Base-by-base conservation (phyloP, 1,140 invertebrate genomes). In the Bicyclus anynana region DNA sequence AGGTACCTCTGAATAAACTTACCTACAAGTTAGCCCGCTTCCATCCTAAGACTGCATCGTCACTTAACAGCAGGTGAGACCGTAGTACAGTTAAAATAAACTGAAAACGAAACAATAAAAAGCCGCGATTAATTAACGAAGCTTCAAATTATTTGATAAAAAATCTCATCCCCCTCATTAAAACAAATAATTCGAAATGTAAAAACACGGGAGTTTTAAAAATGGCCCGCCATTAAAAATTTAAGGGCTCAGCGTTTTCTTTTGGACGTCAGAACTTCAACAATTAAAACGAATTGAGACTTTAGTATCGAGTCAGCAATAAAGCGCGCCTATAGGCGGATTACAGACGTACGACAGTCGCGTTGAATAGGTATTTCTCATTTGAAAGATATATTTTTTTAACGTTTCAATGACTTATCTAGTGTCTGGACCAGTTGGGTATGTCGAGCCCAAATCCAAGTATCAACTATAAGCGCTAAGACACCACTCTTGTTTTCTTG, bases 281-380 rank as follows among this genome's bases (percentile, higher is more conserved):
- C 56, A 69, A 75, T 75, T 72, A 72, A 67, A 57, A 53, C 51
- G 53, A 62, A 65, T 52, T 56, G 42, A 59, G 56, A 54, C 59
- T 50, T 57, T 50, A 53, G 48, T 50, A 50, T 50, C 47, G 23
- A 51, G 6, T 51, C 10, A 33, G 29, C 29, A 27, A 14, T 33
- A 35, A 40, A 52, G 33, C 27, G 33, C 29, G 40, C 40, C 35
- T 29, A 23, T 37, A 20, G 17, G 53, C 10, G 29, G 18, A 10
- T 1, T n/a, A 49, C 5, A 40, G 29, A 12, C 18, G 12, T 35
- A 29, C 18, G 48, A 51, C 38, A 6, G 14, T 17, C 38, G 16
- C 13, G 29, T 3, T 29, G 5, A 29, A 29, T 7, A 29, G 27
- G 5, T 26, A 4, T 7, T 29, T 7, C 27, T 9, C 10, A 29